Evolutionary conservation across 2,888 invertebrate genomes (phyloP), one percentile per base, ranked within the genome.

Genomic region (Ramazzottius varieornatus): DNA sequence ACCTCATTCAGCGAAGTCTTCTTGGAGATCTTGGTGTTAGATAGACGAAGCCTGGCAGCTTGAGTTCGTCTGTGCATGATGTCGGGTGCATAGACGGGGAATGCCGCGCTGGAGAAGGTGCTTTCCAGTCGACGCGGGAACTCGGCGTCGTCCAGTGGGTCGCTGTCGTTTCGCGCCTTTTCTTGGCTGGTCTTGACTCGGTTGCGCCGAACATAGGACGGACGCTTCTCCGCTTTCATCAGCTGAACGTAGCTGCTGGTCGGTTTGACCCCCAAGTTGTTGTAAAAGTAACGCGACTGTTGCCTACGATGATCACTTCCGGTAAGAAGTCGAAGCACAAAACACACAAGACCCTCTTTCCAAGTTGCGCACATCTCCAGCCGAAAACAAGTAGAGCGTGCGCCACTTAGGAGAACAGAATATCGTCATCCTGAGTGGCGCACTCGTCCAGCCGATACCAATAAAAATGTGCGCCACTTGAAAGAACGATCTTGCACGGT

Each of bases 211-310:
- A 54, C 24, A 24, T 54, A 24, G 24, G 29, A 16, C 29, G 54
- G 29, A 4, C 29, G 54, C 29, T 24, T 54, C 54, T 54, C 54
- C 54, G 8, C 16, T 8, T 8, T 16, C 20, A 54, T 54, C 54
- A 54, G 20, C n/a, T 16, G n/a, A 8, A 29, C 54, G 29, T n/a
- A 54, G 4, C 4, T 16, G 24, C 54, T 54, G 54, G 54, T 16
- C n/a, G 20, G 20, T 16, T 24, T 8, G 4, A 54, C 29, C 16
- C n/a, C 54, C 4, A 54, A 29, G 29, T 54, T 54, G 29, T 54
- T 54, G 54, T 54, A 54, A 54, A 54, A 54, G 29, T 54, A 54
- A 4, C 54, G 54, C 54, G 54, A 54, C 29, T 54, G 54, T 24
- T 54, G 54, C n/a, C 54, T 54, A 29, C 29, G 20, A 40, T 13